phyloP scores from a whole-genome alignment of 1,140 invertebrate genomes.

The Philopotamus ludificatus region DNA sequence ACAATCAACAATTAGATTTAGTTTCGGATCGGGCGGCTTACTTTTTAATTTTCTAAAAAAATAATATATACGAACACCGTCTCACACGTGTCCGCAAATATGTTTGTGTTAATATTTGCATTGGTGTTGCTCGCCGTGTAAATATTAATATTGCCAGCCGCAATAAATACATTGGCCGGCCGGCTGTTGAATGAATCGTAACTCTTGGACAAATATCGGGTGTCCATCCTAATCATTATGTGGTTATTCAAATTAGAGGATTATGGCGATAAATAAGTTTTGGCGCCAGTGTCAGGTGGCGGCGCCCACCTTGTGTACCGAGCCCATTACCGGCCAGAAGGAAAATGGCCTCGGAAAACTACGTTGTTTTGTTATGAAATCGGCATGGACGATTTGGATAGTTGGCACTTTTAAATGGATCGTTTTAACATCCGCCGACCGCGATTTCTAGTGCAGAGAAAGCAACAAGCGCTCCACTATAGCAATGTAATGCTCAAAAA shows the following conservation, averaged over 20 bases:
- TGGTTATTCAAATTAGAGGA: conserved; percentile 27
- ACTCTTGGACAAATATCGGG: conserved; percentile 12
- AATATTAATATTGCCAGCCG: conserved; percentile 20
- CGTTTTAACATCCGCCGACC: too few relatives aligned
- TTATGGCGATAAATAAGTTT: conserved; percentile 21
- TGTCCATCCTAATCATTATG: conserved; percentile 23
- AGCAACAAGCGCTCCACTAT: too few relatives aligned
- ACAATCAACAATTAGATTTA: too few relatives aligned
- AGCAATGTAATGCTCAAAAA: too few relatives aligned
- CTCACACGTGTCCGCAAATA: not conserved
- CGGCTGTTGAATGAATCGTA: not conserved
- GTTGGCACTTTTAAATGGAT: too few relatives aligned
- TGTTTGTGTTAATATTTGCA: not conserved
- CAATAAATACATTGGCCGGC: conserved; percentile 11
- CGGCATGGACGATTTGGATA: too few relatives aligned
- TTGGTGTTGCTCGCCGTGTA: not conserved
- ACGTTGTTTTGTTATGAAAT: too few relatives aligned
- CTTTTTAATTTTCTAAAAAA: too few relatives aligned
- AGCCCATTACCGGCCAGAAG: conserved; percentile 7
- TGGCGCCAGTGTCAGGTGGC: conserved; percentile 11
- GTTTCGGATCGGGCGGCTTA: too few relatives aligned
- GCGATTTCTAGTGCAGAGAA: too few relatives aligned
- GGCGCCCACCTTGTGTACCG: conserved; percentile 10
- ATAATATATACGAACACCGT: too few relatives aligned
- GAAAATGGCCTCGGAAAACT: too few relatives aligned